Evolutionary conservation across 1,140 invertebrate genomes (phyloP).

Genomic region (Drosophila azteca): DNA sequence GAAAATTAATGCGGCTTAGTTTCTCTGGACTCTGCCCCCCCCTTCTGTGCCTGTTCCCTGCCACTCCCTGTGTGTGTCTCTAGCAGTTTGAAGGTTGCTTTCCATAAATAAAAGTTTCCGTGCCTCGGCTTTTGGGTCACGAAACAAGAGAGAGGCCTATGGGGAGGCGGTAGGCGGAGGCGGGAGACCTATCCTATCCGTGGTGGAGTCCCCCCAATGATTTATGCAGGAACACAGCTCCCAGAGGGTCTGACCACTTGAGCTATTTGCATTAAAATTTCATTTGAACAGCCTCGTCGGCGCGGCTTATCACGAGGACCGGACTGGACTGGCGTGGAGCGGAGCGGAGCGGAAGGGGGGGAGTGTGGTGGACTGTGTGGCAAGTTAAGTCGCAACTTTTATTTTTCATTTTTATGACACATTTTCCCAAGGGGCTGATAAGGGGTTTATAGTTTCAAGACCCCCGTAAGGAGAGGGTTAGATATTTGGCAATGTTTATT

Average conservation of each 20-base stretch:
- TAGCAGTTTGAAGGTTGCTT: conserved; percentile 34
- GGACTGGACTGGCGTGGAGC: neutral
- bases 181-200: no score
- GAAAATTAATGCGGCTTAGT: conserved; percentile 76
- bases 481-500: conserved; percentile 71
- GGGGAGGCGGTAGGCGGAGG: no score
- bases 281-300: conserved; percentile 42
- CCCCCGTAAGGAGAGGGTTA: conserved; percentile 6
- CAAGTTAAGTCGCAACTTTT: conserved; percentile 26
- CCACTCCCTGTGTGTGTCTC: neutral
- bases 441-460: conserved; percentile 48
- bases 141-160: conserved; percentile 11
- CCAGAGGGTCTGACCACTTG: conserved; percentile 50
- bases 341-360: no score
- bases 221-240: conserved; percentile 65
- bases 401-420: conserved; percentile 66
- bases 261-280: conserved; percentile 78
- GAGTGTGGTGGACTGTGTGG: conserved; percentile 12
- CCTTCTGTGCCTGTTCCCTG: no score
- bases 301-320: conserved; percentile 46
- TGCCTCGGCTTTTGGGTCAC: conserved; percentile 53
- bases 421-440: conserved; percentile 76
- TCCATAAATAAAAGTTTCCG: conserved; percentile 68
- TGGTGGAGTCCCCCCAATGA: conserved; percentile 54
- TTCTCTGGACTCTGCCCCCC: conserved; percentile 5